Conservation (phyloP, 2,113 vertebrate genomes). For the Platysternon megacephalum region DNA sequence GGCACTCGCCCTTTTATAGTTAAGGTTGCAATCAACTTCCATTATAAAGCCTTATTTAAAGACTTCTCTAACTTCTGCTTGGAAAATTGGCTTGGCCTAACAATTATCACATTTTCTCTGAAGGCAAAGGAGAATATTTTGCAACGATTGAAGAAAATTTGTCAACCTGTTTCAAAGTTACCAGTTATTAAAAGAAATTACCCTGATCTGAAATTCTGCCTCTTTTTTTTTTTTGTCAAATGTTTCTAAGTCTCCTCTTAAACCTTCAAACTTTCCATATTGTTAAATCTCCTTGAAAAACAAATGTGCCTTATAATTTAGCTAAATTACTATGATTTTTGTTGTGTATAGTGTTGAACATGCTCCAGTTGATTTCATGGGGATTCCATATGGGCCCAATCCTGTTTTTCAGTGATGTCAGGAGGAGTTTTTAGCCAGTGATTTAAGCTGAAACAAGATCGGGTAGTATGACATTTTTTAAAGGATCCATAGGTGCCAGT, state of each 20-base stretch:
- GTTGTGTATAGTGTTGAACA: not conserved
- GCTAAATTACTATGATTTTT: rapidly evolving
- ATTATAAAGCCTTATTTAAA: conserved; percentile 64
- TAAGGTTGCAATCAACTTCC: conserved; percentile 64
- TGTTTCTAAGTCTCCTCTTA: not conserved
- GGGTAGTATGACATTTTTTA: not conserved
- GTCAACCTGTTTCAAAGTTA: not conserved
- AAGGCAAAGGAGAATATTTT: conserved; percentile 42
- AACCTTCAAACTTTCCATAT: not conserved
- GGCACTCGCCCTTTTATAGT: conserved; percentile 50
- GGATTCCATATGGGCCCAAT: not conserved
- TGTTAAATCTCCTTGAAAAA: not conserved
- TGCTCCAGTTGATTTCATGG: not conserved
- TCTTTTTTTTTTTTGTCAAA: not conserved
- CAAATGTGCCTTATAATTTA: not conserved
- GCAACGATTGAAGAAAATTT: not conserved
- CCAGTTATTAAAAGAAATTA: not conserved
- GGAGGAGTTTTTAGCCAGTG: not conserved
- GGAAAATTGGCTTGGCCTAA: conserved; percentile 41
- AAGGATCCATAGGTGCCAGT: not conserved
- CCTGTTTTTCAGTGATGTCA: not conserved
- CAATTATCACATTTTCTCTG: conserved; percentile 64
- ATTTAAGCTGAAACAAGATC: rapidly evolving
- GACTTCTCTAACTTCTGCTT: conserved; percentile 57
- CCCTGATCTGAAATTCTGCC: not conserved